Evolutionary conservation across 2,797 vertebrate genomes (phyloP).

Genomic region (Vireo griseus): DNA sequence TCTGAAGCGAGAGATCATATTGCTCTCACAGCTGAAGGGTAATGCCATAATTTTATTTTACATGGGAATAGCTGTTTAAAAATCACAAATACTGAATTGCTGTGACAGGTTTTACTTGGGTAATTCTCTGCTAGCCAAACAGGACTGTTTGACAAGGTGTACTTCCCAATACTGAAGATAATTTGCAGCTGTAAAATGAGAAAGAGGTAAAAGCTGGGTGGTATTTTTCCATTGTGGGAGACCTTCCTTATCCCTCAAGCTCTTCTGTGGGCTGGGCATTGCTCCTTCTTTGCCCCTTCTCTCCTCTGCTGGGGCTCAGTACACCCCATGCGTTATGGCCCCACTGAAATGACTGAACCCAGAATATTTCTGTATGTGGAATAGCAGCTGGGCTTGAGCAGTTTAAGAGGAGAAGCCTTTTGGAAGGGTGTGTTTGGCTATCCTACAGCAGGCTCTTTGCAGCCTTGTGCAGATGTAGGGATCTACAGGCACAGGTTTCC

Average conservation of each 20-base stretch:
- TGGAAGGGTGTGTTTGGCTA: background rate
- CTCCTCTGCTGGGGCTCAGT: background rate
- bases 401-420: background rate
- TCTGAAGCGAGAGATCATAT: background rate
- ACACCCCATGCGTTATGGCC: too few species aligned
- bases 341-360: background rate
- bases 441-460: background rate
- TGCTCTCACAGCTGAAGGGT: background rate
- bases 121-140: background rate
- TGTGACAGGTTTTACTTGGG: background rate
- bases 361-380: background rate
- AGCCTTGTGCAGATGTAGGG: background rate
- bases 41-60: background rate
- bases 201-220: background rate
- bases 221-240: background rate
- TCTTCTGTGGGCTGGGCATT: background rate
- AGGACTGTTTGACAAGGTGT: background rate
- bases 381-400: background rate
- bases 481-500: background rate
- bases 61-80: background rate
- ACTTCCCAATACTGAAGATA: background rate
- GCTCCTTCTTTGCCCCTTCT: background rate
- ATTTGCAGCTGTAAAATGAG: background rate
- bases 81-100: background rate
- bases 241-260: background rate